Evolutionary conservation across 1,140 invertebrate genomes (phyloP).

Genomic region (Drosophila varians): DNA sequence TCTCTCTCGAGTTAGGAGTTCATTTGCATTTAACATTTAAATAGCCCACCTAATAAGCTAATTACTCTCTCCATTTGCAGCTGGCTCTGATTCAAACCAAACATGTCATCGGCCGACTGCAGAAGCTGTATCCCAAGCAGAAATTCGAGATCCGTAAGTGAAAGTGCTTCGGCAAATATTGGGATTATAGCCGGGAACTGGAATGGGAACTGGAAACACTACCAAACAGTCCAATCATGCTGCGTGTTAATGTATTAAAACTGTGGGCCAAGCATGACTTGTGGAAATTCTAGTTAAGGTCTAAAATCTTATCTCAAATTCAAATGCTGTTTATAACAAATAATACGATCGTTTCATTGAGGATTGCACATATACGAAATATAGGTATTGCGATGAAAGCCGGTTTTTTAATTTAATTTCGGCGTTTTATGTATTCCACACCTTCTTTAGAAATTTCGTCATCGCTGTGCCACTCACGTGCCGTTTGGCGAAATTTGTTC

Average conservation of each 20-base stretch:
- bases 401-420: neutral
- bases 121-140: conserved; percentile 87
- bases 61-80: conserved; percentile 84
- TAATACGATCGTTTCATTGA: conserved; percentile 7
- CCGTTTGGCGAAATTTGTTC: conserved; percentile 58
- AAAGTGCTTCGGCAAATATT: conserved; percentile 28
- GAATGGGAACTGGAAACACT: conserved; percentile 14
- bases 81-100: conserved; percentile 91
- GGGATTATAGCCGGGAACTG: conserved; percentile 2
- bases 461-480: conserved; percentile 52
- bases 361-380: conserved; percentile 13
- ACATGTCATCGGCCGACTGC: conserved; percentile 89
- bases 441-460: conserved; percentile 6
- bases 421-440: neutral
- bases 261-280: conserved; percentile 39
- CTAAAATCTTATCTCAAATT: conserved; percentile 20
- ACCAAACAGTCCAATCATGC: conserved; percentile 19
- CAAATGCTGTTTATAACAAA: conserved; percentile 26
- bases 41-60: conserved; percentile 19
- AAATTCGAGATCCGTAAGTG: conserved; percentile 90
- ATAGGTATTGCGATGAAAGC: too few species aligned
- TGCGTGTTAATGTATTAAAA: neutral
- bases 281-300: conserved; percentile 7
- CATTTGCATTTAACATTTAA: conserved; percentile 53
- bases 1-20: conserved; percentile 6